Evolutionary conservation across 2,797 vertebrate genomes (phyloP), one percentile per base, ranked within the genome.

Genomic region (Rhinella marina): DNA sequence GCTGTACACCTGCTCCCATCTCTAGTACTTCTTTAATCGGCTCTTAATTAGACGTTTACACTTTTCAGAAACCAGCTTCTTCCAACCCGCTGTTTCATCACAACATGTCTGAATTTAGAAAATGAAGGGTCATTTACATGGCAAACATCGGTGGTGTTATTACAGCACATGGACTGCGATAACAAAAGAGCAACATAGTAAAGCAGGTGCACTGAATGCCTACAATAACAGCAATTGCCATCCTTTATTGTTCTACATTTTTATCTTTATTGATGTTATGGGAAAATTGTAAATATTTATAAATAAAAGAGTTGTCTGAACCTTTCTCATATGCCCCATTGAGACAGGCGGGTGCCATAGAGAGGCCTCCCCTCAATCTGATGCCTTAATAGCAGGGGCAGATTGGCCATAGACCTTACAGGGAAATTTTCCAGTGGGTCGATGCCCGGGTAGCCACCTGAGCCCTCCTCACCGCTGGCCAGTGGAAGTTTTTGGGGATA

Each of bases 11-110:
- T 81, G 80, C 59, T 81, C 80, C 80, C 80, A 81, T 25, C 59
- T 50, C 21, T 8, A 25, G 25, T 29, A 70, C 52, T 54, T 56
- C 27, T 72, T 56, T 83, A 83, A 83, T 83, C 11, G 25, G 50
- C 50, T 27, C 16, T 70, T 70, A 83, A 70, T 83, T 83, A 83
- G 81, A 72, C 64, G 27, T 83, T 83, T 83, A 27, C 62, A 32
- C 81, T 27, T 83, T 83, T 72, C 81, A 56, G 7, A 72, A 57
- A 56, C 32, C 48, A 21, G 81, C 11, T 70, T 17, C 25, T 19
- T 82, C 64, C 64, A 57, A 29, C 81, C 81, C 72, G 64, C 48
- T 56, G 66, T 56, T 66, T 56, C 79, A 81, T 81, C 29, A 62
- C 48, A 81, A 64, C 79, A 81, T n/a, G 79, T 81, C 29, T 81